Conservation (phyloP, 2,113 vertebrate species). For the Martes martes region DNA sequence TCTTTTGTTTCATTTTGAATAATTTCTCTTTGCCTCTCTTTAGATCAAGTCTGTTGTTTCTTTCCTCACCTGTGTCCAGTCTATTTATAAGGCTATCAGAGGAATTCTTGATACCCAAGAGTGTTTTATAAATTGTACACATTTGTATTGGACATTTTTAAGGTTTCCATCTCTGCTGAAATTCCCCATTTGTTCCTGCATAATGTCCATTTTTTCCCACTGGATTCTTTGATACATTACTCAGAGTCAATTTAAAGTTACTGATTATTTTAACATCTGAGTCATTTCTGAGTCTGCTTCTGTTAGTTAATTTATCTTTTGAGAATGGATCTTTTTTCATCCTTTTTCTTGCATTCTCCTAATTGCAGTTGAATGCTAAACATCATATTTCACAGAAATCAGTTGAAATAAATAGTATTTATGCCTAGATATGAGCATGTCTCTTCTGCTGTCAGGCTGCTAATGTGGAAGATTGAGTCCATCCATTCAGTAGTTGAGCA, state of each 20-base stretch:
- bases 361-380: neutral
- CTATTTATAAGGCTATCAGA: neutral
- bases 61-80: neutral
- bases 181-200: neutral
- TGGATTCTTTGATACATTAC: neutral
- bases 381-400: neutral
- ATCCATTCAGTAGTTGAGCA: neutral
- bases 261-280: neutral
- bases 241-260: neutral
- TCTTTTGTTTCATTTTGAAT: neutral
- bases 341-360: neutral
- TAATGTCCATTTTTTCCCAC: neutral
- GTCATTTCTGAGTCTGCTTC: neutral
- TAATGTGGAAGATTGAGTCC: neutral
- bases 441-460: neutral
- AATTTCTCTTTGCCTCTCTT: neutral
- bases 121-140: neutral
- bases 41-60: neutral
- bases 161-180: neutral
- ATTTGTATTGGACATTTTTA: neutral
- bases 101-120: neutral
- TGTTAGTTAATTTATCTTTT: neutral
- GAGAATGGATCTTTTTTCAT: neutral
- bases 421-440: neutral
- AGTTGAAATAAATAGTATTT: neutral